Evolutionary conservation across 2,797 vertebrate genomes (phyloP).

Genomic region (Lacerta viridis): DNA sequence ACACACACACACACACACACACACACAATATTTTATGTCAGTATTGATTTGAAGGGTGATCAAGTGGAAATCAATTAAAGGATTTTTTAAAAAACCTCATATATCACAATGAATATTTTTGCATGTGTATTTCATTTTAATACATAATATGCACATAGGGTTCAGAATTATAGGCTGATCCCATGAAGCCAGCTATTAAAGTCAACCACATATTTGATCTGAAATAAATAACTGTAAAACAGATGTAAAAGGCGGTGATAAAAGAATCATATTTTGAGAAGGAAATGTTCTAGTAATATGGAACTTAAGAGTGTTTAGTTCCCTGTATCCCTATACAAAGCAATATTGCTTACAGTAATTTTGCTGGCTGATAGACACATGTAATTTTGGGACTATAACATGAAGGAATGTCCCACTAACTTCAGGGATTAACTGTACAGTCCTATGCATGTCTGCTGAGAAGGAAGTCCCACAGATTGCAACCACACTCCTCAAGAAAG

Average conservation of each 20-base stretch:
- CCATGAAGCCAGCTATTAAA: not conserved
- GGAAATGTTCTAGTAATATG: slow-evolving; percentile 10
- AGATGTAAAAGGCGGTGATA: not conserved
- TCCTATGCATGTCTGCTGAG: not conserved
- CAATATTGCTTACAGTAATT: slow-evolving; percentile 54
- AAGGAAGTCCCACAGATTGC: not conserved
- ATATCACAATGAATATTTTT: slow-evolving; percentile 21
- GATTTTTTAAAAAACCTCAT: slow-evolving; percentile 17
- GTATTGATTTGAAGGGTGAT: slow-evolving; percentile 43
- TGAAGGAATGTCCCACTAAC: not conserved
- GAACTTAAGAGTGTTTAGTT: slow-evolving; percentile 44
- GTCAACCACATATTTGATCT: not conserved
- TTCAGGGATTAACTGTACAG: not conserved
- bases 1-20: not conserved
- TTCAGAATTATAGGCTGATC: slow-evolving; percentile 28
- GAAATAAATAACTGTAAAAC: slow-evolving; percentile 20
- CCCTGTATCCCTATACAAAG: slow-evolving; percentile 26
- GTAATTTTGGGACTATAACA: not conserved
- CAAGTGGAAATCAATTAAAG: slow-evolving; percentile 44
- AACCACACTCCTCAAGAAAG: slow-evolving; percentile 13
- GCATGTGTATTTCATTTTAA: slow-evolving; percentile 21
- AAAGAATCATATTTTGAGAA: not conserved
- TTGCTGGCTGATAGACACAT: slow-evolving; percentile 9
- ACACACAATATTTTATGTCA: slow-evolving; percentile 43
- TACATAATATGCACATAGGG: not conserved